Evolutionary conservation across 1,140 invertebrate species (phyloP), one percentile per base, ranked within the genome.

Genomic region (Globodera ellingtonae): DNA sequence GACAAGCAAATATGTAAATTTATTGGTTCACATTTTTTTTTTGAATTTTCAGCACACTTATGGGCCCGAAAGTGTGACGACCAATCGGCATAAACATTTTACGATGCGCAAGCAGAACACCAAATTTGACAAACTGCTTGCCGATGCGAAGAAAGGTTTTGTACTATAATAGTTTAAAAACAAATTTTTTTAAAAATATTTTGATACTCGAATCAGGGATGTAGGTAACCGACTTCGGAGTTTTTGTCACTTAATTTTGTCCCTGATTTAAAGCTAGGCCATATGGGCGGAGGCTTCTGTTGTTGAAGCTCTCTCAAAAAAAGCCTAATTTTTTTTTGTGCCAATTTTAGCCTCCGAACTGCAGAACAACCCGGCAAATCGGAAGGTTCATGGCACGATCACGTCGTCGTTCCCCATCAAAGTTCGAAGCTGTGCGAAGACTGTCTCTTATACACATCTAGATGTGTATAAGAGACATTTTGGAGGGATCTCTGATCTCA

Each of bases 91-190:
- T 50, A 75, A 86, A 59, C 84, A 84, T 79, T 84, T 84, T 71
- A 81, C 62, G 18, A 21, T 46, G 48, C 56, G 71, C 24, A 84
- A 86, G 21, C 50, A n/a, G 67, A 47, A 15, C 35, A 62, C 71
- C 8, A 84, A 84, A 72, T 66, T 85, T 24, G n/a, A 62, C 18
- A 66, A 84, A 78, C 46, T 86, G 59, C 65, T 84, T 46, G 67
- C 83, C 67, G 84, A 84, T 24, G 84, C 78, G 5, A 75, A 74
- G n/a, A 84, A 79, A 84, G 66, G 83, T 84, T 70, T 52, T 7
- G 59, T 21, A 7, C 44, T 7, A 35, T 21, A 7, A 18, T 50
- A 6, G 35, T 50, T 50, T 48, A 0, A 0, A 72, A 35, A 35
- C 35, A 2, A 35, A 35, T 35, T 35, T 35, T 35, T 35, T 35